Conservation (phyloP, 2,113 vertebrate genomes). For the Neomonachus schauinslandi region DNA sequence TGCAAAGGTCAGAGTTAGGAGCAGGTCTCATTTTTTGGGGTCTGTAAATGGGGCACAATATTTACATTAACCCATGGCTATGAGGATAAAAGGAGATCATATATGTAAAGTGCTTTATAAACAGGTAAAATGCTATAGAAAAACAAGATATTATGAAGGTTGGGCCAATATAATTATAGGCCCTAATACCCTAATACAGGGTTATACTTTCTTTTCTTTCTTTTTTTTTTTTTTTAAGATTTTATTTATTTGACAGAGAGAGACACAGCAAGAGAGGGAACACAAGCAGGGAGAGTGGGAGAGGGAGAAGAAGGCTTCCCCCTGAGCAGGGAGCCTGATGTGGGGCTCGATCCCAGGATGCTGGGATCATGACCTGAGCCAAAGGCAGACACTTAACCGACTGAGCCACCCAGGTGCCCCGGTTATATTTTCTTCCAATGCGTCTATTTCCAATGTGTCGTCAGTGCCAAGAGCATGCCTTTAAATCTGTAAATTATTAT, state of each 20-base stretch:
- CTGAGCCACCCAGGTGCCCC: too few relatives aligned
- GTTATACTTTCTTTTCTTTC: conserved; percentile 17
- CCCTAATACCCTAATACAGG: not conserved
- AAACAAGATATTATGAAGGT: not conserved
- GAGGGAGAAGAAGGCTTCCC: too few relatives aligned
- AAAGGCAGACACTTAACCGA: too few relatives aligned
- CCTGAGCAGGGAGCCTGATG: too few relatives aligned
- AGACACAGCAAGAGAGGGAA: too few relatives aligned
- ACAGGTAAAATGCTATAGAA: not conserved
- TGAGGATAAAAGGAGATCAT: not conserved
- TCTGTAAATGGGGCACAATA: not conserved
- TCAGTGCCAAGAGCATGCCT: not conserved
- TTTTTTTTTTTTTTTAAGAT: not conserved
- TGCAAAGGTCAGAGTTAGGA: not conserved
- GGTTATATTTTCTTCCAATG: not conserved
- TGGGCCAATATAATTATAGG: not conserved
- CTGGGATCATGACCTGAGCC: too few relatives aligned
- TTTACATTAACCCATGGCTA: not conserved
- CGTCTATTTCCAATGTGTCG: not conserved
- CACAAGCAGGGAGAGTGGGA: too few relatives aligned
- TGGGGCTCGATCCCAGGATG: too few relatives aligned
- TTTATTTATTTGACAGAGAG: too few relatives aligned
- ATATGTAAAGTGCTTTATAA: not conserved
- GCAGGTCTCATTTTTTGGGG: not conserved
- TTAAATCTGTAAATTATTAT: conserved; percentile 41